phyloP scores from a whole-genome alignment of 2,797 vertebrate species.

The Accipiter minullus region DNA sequence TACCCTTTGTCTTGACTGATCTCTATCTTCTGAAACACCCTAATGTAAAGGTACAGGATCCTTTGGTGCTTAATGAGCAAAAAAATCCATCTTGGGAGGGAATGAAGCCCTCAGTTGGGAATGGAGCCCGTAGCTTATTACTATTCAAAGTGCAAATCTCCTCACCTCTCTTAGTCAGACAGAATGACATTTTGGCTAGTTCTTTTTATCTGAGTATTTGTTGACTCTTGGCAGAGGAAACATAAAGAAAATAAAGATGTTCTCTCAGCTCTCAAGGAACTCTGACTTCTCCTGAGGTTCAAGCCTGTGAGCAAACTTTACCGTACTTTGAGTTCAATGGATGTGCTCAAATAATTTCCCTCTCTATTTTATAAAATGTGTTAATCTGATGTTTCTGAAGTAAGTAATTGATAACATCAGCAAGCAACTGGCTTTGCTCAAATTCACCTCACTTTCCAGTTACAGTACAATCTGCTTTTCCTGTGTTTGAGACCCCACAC shows the following conservation, averaged over 20 bases:
- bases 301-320: neutral
- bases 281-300: neutral
- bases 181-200: neutral
- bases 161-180: neutral
- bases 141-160: constrained; percentile 14
- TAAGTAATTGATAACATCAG: neutral
- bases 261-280: neutral
- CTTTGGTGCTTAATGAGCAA: neutral
- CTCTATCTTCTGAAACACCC: neutral
- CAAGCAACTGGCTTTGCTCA: neutral
- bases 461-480: neutral
- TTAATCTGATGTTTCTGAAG: neutral
- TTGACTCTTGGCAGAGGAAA: constrained; percentile 26
- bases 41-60: neutral
- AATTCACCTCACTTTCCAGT: neutral
- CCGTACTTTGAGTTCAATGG: neutral
- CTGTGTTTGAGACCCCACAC: neutral
- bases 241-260: neutral
- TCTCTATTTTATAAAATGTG: neutral
- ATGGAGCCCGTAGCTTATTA: neutral
- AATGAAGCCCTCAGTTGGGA: neutral
- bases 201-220: constrained; percentile 20
- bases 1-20: neutral
- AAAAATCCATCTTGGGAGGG: neutral
- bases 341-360: neutral